Evolutionary conservation across 2,113 vertebrate genomes (phyloP), one percentile per base, ranked within the genome.

Genomic region (Salvelinus fontinalis): DNA sequence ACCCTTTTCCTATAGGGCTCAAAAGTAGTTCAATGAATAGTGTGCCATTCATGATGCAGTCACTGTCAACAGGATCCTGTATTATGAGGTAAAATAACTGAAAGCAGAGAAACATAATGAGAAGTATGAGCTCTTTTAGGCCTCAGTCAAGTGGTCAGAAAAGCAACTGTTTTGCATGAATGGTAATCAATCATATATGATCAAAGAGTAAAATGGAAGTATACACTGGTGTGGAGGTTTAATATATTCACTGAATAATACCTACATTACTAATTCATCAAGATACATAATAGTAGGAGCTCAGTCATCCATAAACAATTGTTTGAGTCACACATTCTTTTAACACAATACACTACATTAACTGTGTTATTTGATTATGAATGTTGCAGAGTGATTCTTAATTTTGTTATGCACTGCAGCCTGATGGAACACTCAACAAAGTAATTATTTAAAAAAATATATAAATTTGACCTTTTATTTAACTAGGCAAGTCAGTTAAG

Each of bases 151-250:
- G 39, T 62, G 6, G 59, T 62, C 18, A 62, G n/a, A 62, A 62
- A 62, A 62, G 59, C 18, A 62, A 22, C n/a, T 60, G n/a, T n/a
- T 60, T 60, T 60, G 59, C 59, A 60, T 60, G 59, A 60, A 60
- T 60, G 5, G 20, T 60, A 20, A 60, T 60, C 18, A 54, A 16
- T 13, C 12, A 54, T 54, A 39, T 39, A 44, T 2, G 39, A 44
- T 44, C 39, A 44, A 44, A 9, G 39, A 44, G 39, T 44, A 44
- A 9, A 11, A 44, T 44, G 39, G 8, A 44, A 44, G 8, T 44
- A 8, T 44, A 44, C 8, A 0, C 8, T 44, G 39, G 39, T 44
- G 39, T 11, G 39, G 39, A 1, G 9, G 39, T 44, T 44, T 44
- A 44, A 44, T 44, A 11, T 7, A 64, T 64, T 8, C 62, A 64